These are phyloP conservation scores for Phyto melanocephala DNA, from an alignment of 2,888 invertebrate genomes.

Conservation along the genomic window DNA sequence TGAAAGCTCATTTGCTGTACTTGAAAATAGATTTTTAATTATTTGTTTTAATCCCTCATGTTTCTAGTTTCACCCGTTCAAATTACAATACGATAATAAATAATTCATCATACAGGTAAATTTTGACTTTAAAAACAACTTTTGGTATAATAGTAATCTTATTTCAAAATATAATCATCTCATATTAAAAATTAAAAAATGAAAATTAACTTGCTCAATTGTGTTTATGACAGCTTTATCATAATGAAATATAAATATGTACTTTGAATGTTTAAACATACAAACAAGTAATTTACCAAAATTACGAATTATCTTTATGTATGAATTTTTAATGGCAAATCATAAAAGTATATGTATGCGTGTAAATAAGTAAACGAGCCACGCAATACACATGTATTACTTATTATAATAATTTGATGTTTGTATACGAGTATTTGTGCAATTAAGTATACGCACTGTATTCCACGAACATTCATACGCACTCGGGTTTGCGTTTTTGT, in stretches of 20 bases:
- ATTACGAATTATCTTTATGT: conserved; percentile 31
- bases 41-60: no score
- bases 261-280: neutral
- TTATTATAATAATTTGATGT: neutral
- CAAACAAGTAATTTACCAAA: conserved; percentile 5
- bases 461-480: conserved; percentile 3
- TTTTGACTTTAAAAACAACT: no score
- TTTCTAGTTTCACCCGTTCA: no score
- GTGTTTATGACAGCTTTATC: conserved; percentile 15
- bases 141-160: neutral
- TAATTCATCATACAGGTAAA: no score
- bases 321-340: conserved; percentile 37
- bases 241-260: neutral
- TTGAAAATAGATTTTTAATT: no score
- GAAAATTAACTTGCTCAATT: neutral
- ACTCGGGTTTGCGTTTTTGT: neutral
- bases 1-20: no score
- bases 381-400: no score
- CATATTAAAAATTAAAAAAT: neutral
- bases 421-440: conserved; percentile 1
- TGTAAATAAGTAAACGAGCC: neutral
- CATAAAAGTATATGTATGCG: conserved; percentile 14
- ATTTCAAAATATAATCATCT: neutral
- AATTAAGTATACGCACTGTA: conserved; percentile 23
- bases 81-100: no score